Evolutionary conservation across 2,888 invertebrate species (phyloP), one percentile per base, ranked within the genome.

Genomic region (Eulithis testata): DNA sequence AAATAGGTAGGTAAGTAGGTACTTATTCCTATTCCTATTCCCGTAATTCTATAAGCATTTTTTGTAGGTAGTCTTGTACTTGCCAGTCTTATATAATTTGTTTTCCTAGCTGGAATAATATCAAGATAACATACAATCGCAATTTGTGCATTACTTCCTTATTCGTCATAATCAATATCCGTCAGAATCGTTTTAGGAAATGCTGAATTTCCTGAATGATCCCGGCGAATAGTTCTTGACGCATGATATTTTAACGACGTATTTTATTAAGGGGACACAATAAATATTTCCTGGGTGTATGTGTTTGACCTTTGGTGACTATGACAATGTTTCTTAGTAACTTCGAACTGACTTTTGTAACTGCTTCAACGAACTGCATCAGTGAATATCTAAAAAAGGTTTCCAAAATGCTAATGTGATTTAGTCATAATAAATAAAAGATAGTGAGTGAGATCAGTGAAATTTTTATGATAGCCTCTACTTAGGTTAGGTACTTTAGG

Each of bases 221-320:
- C 58, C 54, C 59, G 14, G n/a, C 36, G 21, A 50, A 59, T 64
- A 31, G 27, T 59, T 12, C 47, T 54, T 43, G 31, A 50, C 50
- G 14, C 11, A n/a, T 54, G 54, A 45, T 53, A 27, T 31, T 40
- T 40, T 40, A 52, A 52, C 52, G 36, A 27, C 49, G 37, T 14
- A 3, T 37, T 61, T 61, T 50, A 57, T 64, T 60, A 63, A 65
- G 54, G 58, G 21, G 45, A 51, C 58, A 63, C 66, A 61, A 21
- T 49, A 54, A 55, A 51, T 31, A 49, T 55, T 66, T 62, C 60
- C 66, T 63, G 63, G 61, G 55, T 54, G 61, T 56, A 68, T 66
- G 60, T 63, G 64, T 72, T 69, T 65, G 65, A 66, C 65, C 65
- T 65, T 40, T 47, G 4, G 37, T 36, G 11, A 36, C 44, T 31